Evolutionary conservation across 2,113 vertebrate genomes (phyloP).

Genomic region (Cyanoliseus patagonus): DNA sequence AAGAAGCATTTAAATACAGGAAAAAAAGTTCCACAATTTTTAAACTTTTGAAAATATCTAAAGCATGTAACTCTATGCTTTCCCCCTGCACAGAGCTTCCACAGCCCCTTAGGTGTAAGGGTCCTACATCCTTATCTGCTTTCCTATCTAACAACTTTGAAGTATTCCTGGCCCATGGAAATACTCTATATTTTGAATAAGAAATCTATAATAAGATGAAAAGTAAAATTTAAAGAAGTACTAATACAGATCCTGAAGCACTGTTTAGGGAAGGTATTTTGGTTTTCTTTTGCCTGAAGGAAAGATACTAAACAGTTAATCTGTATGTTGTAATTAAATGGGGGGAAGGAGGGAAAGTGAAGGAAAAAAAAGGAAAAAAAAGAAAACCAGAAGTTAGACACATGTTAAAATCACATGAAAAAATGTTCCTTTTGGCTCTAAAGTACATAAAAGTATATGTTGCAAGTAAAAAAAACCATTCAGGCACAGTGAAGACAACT

Average conservation of each 20-base stretch:
- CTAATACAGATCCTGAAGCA: not conserved
- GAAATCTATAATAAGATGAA: not conserved
- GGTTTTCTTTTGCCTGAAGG: not conserved
- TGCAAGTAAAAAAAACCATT: not conserved
- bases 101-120: not conserved
- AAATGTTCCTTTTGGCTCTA: not conserved
- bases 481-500: not conserved
- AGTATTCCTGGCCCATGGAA: not conserved
- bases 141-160: not conserved
- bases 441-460: not conserved
- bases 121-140: not conserved
- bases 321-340: not conserved
- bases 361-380: not conserved
- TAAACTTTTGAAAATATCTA: conserved; percentile 1
- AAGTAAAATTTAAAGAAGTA: not conserved
- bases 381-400: not conserved
- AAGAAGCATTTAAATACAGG: conserved; percentile 11
- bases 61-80: not conserved
- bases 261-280: not conserved
- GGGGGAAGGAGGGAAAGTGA: fast-evolving
- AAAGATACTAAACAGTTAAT: not conserved
- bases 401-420: not conserved
- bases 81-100: not conserved
- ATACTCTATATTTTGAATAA: not conserved
- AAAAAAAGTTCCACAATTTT: not conserved